phyloP scores from a whole-genome alignment of 2,888 invertebrate species.

The Epinotia brunnichana region DNA sequence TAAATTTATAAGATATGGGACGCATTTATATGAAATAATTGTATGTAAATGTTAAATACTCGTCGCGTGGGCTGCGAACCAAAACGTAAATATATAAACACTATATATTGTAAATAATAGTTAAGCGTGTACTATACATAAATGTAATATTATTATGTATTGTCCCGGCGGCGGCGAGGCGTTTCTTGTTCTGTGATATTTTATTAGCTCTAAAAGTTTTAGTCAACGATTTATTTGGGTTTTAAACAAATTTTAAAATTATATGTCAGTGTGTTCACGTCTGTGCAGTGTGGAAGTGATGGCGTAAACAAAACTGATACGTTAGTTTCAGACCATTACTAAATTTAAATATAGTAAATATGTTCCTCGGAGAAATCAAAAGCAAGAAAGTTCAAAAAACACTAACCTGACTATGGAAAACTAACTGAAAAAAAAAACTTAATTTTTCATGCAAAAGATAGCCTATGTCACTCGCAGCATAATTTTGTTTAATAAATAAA shows the following conservation, averaged over 20 bases:
- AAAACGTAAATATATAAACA: slow-evolving; percentile 16
- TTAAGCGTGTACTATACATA: slow-evolving; percentile 26
- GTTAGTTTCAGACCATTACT: too few species aligned
- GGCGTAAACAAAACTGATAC: too few species aligned
- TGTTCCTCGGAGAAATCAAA: too few species aligned
- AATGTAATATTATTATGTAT: neutral
- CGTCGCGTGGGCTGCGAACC: slow-evolving; percentile 19
- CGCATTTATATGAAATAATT: slow-evolving; percentile 12
- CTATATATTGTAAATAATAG: slow-evolving; percentile 39
- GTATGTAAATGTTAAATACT: slow-evolving; percentile 8
- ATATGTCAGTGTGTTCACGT: too few species aligned
- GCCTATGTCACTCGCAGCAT: too few species aligned
- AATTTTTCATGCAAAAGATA: too few species aligned
- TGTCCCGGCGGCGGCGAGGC: slow-evolving; percentile 18
- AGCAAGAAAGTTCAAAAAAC: too few species aligned
- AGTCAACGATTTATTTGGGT: slow-evolving; percentile 23
- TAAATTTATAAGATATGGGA: slow-evolving; percentile 22
- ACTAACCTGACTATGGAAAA: too few species aligned
- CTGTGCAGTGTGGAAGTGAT: too few species aligned
- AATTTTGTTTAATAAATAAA: too few species aligned
- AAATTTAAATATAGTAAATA: too few species aligned
- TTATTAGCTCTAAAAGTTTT: slow-evolving; percentile 20
- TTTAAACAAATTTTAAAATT: neutral
- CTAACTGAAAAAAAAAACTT: too few species aligned
- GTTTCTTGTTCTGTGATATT: slow-evolving; percentile 31